Evolutionary conservation across 2,797 vertebrate species (phyloP).

Genomic region (Diglossa cyanea): DNA sequence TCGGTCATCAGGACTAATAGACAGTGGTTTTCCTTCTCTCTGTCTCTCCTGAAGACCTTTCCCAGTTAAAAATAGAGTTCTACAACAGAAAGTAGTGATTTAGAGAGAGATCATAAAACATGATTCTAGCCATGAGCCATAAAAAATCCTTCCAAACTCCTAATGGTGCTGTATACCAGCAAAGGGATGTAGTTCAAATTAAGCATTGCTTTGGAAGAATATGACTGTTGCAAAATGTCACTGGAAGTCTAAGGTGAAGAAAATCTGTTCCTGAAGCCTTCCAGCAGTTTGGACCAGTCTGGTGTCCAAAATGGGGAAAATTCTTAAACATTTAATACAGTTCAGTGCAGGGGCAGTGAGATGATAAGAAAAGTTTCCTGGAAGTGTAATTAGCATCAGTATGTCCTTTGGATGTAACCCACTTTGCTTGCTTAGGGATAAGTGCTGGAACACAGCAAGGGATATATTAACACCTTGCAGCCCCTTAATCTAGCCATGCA

Average conservation of each 20-base stretch:
- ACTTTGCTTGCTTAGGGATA: neutral
- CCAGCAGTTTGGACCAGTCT: neutral
- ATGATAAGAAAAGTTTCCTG: neutral
- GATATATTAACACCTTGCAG: neutral
- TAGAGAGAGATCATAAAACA: neutral
- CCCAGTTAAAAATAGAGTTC: neutral
- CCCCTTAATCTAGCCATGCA: neutral
- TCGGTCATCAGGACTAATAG: neutral
- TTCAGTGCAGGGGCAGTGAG: neutral
- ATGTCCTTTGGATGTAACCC: neutral
- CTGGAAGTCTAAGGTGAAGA: neutral
- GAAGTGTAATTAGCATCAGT: neutral
- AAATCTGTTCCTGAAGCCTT: neutral
- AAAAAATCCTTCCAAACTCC: neutral
- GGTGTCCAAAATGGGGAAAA: neutral
- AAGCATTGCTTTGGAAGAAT: neutral
- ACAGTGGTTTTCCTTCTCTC: neutral
- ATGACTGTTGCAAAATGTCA: neutral
- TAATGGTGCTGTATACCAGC: neutral
- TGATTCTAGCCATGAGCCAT: neutral
- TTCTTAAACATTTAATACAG: neutral
- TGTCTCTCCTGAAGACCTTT: neutral
- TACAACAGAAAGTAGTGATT: neutral
- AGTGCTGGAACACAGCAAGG: neutral
- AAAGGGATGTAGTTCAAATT: neutral